phyloP scores from a whole-genome alignment of 1,140 invertebrate species.

The Phthorimaea operculella region DNA sequence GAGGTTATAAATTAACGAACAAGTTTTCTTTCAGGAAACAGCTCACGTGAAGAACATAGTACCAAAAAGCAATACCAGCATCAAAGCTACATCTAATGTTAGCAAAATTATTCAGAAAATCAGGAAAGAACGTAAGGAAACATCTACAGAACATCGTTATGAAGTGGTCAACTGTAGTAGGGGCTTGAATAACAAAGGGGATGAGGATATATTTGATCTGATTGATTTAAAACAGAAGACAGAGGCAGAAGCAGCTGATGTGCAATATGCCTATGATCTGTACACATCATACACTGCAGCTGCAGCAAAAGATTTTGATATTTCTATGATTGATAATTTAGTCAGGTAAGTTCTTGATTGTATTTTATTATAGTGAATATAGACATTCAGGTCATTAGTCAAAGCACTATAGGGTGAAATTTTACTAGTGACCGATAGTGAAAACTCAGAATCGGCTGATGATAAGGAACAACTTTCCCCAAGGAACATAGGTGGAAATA shows the following conservation, averaged over 20 bases:
- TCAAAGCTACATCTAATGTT: slow-evolving; percentile 38
- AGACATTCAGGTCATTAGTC: no score
- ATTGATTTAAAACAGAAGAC: slow-evolving; percentile 47
- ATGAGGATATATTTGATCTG: slow-evolving; percentile 39
- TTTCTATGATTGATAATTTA: slow-evolving; percentile 65
- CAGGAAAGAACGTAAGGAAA: slow-evolving; percentile 50
- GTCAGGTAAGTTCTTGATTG: slow-evolving; percentile 42
- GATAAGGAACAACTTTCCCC: no score
- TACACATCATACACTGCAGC: slow-evolving; percentile 46
- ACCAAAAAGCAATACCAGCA: slow-evolving; percentile 28
- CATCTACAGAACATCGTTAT: slow-evolving; percentile 57
- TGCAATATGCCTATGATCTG: slow-evolving; percentile 68
- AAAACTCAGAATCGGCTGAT: no score
- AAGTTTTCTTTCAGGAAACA: slow-evolving; percentile 32
- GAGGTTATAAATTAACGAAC: neutral
- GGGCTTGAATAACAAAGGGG: slow-evolving; percentile 50
- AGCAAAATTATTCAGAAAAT: slow-evolving; percentile 61
- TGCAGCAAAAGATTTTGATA: slow-evolving; percentile 65
- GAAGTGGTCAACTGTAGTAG: slow-evolving; percentile 64
- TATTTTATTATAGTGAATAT: no score
- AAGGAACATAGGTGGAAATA: no score
- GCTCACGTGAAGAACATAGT: slow-evolving; percentile 35
- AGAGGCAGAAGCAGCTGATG: slow-evolving; percentile 28
- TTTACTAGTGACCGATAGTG: no score
- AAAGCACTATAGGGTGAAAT: no score